Evolutionary conservation across 2,888 invertebrate genomes (phyloP), one percentile per base, ranked within the genome.

Genomic region (Spisula solida): DNA sequence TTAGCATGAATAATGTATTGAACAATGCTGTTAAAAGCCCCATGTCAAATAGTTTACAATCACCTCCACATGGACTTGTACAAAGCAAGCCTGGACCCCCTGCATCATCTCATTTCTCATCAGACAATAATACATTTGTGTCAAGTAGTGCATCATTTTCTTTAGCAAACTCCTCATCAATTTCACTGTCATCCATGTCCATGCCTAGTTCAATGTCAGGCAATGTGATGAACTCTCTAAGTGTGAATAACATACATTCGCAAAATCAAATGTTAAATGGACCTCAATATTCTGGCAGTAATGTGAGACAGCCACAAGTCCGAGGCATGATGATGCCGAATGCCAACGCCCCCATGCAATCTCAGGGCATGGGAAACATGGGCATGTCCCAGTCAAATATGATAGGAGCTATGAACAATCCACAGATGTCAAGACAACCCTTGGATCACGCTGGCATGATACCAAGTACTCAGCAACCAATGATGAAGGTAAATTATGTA

Each of bases 241-340:
- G 88, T 86, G 90, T 89, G 80, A 92, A 92, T 84, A 88, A 84
- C 82, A 80, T 91, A 85, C 82, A 92, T 56, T 95, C 94, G 86
- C 93, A 90, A 66, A 94, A 94, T 93, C 95, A 94, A 86, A 93
- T 95, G 93, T 94, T 96, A 92, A 96, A 96, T 94, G 96, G 96
- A 90, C 96, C 96, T 83, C 95, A 94, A 85, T 94, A 94, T 90
- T 93, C 94, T 92, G 91, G 92, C 79, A 93, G 94, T 90, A 93
- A 94, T 93, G 89, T 94, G 89, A 91, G 82, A 81, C 93, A 56
- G 90, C 87, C 82, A 25, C 91, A 85, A 92, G 91, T 87, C 87
- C 93, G 88, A 88, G 93, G 87, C 84, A 89, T 90, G 88, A 92
- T 60, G 90, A 93, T 91, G 91, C 93, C 80, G 5, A 92, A 90